Evolutionary conservation across 2,888 invertebrate genomes (phyloP).

Genomic region (Ypsolopha sequella): DNA sequence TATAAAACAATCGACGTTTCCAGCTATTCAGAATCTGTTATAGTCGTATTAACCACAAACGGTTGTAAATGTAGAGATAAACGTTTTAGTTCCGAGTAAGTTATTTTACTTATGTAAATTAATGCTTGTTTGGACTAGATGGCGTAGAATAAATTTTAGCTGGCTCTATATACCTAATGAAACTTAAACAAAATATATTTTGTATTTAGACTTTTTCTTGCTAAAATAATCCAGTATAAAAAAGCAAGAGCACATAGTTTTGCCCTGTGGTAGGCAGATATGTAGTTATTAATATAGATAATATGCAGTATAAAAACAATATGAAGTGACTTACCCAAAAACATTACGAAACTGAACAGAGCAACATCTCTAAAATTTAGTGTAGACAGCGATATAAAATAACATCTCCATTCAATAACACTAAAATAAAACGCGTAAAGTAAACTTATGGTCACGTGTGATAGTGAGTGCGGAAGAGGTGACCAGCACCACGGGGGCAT

Average conservation of each 20-base stretch:
- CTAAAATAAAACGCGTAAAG: constrained; percentile 47
- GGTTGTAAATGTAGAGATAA: background rate
- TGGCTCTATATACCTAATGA: too few species aligned
- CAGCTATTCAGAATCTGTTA: background rate
- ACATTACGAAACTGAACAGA: too few species aligned
- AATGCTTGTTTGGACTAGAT: background rate
- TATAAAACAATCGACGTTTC: constrained; percentile 5
- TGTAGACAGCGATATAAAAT: constrained; percentile 61
- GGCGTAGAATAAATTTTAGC: too few species aligned
- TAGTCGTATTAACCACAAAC: background rate
- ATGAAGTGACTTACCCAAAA: too few species aligned
- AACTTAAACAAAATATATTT: too few species aligned
- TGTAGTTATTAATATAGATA: too few species aligned
- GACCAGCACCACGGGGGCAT: constrained; percentile 43
- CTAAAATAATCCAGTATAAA: too few species aligned
- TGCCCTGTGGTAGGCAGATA: too few species aligned
- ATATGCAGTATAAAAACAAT: too few species aligned
- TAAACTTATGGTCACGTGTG: constrained; percentile 25
- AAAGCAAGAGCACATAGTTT: too few species aligned
- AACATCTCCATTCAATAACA: constrained; percentile 54
- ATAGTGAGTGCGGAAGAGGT: constrained; percentile 32
- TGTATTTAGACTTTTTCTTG: too few species aligned
- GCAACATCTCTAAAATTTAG: constrained; percentile 36
- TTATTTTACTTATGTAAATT: constrained; percentile 3
- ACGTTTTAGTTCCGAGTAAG: constrained; percentile 1